phyloP scores from a whole-genome alignment of 2,888 invertebrate species.

The Chrysotoxum bicinctum region DNA sequence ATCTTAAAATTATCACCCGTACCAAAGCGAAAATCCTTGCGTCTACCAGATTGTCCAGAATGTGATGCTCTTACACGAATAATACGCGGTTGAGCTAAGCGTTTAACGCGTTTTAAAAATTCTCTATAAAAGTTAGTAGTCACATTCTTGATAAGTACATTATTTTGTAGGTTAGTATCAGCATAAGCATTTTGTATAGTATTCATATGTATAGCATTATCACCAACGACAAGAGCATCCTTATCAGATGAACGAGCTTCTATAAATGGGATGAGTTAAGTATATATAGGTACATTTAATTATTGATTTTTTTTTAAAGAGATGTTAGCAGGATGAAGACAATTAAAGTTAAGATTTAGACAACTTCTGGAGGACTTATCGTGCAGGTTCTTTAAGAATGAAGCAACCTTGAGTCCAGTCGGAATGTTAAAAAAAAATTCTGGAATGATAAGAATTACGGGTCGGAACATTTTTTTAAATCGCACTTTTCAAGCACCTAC shows the following conservation, averaged over 20 bases:
- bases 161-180: constrained; percentile 67
- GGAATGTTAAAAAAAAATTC: too few species aligned
- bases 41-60: constrained; percentile 78
- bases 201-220: constrained; percentile 61
- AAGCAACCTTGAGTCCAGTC: too few species aligned
- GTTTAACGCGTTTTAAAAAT: constrained; percentile 79
- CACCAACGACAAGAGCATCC: constrained; percentile 68
- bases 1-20: constrained; percentile 81
- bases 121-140: constrained; percentile 72
- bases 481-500: too few species aligned
- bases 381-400: too few species aligned
- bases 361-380: neutral
- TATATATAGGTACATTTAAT: constrained; percentile 1
- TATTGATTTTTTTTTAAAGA: neutral
- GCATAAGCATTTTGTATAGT: constrained; percentile 56
- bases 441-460: too few species aligned
- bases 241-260: constrained; percentile 59
- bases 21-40: constrained; percentile 83
- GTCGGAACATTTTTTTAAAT: too few species aligned
- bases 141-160: constrained; percentile 55
- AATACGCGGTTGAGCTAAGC: constrained; percentile 83
- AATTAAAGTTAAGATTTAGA: neutral
- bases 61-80: constrained; percentile 84
- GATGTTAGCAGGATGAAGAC: constrained; percentile 40
- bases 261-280: constrained; percentile 61